Conservation (phyloP, 2,113 vertebrate genomes). For the Amazona vittata region DNA sequence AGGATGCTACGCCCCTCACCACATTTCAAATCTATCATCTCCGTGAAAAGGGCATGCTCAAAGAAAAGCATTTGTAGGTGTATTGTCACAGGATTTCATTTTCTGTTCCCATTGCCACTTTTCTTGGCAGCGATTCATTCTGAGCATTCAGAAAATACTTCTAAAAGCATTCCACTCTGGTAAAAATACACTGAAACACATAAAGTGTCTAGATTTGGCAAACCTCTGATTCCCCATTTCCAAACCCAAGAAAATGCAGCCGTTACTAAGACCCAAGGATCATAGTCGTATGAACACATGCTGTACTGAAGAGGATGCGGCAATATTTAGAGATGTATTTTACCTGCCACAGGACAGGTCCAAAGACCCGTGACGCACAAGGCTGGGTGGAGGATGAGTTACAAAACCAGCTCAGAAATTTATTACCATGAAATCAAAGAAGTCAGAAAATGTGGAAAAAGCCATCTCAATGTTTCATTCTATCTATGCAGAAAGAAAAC, state of each 20-base stretch:
- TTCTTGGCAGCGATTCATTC: neutral
- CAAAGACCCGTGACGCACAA: neutral
- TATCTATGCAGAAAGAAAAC: neutral
- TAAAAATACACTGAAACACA: neutral
- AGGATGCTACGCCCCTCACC: neutral
- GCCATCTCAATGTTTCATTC: neutral
- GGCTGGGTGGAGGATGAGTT: neutral
- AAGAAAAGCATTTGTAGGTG: neutral
- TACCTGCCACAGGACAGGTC: neutral
- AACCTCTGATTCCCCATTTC: neutral
- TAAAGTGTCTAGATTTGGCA: neutral
- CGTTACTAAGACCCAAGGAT: neutral
- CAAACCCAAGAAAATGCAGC: neutral
- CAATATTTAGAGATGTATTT: neutral
- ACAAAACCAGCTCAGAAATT: neutral
- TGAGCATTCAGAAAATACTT: neutral
- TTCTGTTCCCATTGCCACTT: neutral
- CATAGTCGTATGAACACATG: rapidly evolving
- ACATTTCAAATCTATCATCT: neutral
- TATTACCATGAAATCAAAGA: neutral
- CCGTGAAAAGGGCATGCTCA: neutral
- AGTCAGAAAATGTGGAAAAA: neutral
- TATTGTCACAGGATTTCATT: neutral
- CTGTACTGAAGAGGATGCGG: neutral
- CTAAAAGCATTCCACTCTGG: neutral